These are phyloP conservation scores for Porites divaricata DNA, from an alignment of 92 coral and sea anemone genomes.

Conservation along the genomic window DNA sequence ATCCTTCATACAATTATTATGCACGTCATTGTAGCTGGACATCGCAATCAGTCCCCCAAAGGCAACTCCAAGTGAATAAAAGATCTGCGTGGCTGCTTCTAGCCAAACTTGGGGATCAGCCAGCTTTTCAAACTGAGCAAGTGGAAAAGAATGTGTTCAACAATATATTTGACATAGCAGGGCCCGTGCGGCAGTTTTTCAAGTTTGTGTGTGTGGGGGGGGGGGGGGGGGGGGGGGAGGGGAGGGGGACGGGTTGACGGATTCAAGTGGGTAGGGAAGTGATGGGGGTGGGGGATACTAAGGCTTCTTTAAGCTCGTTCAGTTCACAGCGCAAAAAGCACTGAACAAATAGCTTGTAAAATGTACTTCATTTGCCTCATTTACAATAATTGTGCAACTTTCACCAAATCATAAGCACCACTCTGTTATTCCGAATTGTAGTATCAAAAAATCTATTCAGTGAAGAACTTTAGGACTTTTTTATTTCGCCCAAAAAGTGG, in stretches of 20 bases:
- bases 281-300: too few relatives aligned
- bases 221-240: too few relatives aligned
- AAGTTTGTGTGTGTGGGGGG: not conserved
- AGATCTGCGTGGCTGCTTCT: conserved; percentile 97
- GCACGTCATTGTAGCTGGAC: conserved; percentile 91
- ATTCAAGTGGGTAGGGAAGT: not conserved
- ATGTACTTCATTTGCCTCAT: too few relatives aligned
- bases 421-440: too few relatives aligned
- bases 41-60: conserved; percentile 93
- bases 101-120: conserved; percentile 96
- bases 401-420: too few relatives aligned
- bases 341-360: too few relatives aligned
- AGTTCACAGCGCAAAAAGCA: too few relatives aligned
- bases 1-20: conserved; percentile 89
- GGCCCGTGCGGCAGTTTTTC: conserved; percentile 66
- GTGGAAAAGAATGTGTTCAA: conserved; percentile 35
- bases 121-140: conserved; percentile 88
- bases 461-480: too few relatives aligned
- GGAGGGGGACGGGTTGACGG: not conserved
- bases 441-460: too few relatives aligned
- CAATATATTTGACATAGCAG: conserved; percentile 41
- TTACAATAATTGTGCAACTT: too few relatives aligned
- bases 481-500: too few relatives aligned
- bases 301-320: too few relatives aligned
- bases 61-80: conserved; percentile 92